Base-by-base conservation (phyloP, 2,113 vertebrate genomes). In the Rattus rattus region DNA sequence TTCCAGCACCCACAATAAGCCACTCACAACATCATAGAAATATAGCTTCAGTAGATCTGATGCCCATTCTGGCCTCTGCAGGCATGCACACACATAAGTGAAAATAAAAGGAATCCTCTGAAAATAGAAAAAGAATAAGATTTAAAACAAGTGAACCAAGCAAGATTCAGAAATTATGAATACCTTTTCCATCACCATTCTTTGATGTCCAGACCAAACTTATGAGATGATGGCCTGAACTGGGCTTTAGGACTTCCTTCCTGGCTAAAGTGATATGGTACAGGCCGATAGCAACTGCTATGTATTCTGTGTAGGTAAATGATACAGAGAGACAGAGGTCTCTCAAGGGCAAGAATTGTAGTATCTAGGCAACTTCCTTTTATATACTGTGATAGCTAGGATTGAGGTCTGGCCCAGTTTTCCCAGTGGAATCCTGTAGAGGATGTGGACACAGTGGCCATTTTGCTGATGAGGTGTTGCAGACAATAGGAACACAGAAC, bases 121-220 rank as follows among this genome's bases (percentile, higher is more conserved):
- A 20, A 49, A 76, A 76, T 28, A 76, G 43, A 39, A 54, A 72
- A 69, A 47, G 54, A 76, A 36, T 76, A 54, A 54, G 36, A 65
- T 67, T 80, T 79, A 47, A 80, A 83, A 33, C n/a, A 43, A 39
- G 52, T 54, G 54, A 33, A 75, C 16, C 91, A 59, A 76, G 92
- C 1, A 28, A 92, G 75, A 22, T 88, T 81, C 39, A 80, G 43
- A 84, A 14, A 92, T 61, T 33, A 87, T 90, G 61, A 93, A 33
- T 75, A 63, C 76, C 63, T 73, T 73, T 91, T 83, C n/a, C 28
- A 11, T 76, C 72, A 75, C 67, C 67, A 63, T 76, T 49, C 72
- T 80, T 92, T 81, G 56, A 85, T 75, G 4, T 95, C 36, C 59
- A 89, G 28, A 88, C 47, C 36, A 79, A 90, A 84, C 47, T 93